A percentile compares a stretch with the other conserved stretches of the same genome.
phyloP scores from a whole-genome alignment of 2,113 vertebrate species.

The Symphodus melops region DNA sequence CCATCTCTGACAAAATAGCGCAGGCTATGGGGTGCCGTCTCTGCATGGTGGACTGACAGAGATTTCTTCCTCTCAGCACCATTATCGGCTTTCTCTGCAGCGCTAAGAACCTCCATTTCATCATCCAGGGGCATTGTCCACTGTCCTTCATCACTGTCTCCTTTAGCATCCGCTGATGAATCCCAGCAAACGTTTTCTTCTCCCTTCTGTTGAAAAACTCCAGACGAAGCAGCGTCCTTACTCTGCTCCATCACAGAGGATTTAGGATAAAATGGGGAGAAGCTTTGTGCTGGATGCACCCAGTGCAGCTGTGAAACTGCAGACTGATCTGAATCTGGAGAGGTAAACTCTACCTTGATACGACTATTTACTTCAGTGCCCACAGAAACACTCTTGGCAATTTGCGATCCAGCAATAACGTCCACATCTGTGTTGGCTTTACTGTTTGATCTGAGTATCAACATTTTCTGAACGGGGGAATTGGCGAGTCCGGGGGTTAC shows the following conservation, averaged over 20 bases:
- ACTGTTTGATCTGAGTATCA: slow-evolving; percentile 26
- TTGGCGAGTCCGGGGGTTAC: neutral
- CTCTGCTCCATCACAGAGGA: slow-evolving; percentile 33
- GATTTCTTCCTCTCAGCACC: slow-evolving; percentile 29
- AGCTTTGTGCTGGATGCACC: slow-evolving; percentile 56
- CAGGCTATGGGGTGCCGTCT: slow-evolving; percentile 24
- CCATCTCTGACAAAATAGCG: slow-evolving; percentile 73
- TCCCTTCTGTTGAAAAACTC: slow-evolving; percentile 23
- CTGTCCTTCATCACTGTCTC: slow-evolving; percentile 55
- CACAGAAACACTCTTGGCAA: slow-evolving; percentile 58
- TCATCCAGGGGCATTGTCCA: slow-evolving; percentile 83
- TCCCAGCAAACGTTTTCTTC: slow-evolving; percentile 46
- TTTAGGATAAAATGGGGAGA: slow-evolving; percentile 59
- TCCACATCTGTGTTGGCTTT: neutral
- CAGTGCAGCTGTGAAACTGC: slow-evolving; percentile 44
- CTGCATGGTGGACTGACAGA: slow-evolving; percentile 21
- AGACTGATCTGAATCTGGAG: slow-evolving; percentile 33
- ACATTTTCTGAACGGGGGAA: slow-evolving; percentile 29
- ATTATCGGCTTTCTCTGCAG: slow-evolving; percentile 41
- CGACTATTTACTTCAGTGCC: slow-evolving; percentile 60
- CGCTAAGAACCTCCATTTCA: slow-evolving; percentile 68
- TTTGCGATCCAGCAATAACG: neutral
- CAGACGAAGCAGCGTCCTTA: slow-evolving; percentile 24
- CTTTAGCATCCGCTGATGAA: slow-evolving; percentile 12
- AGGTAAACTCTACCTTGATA: slow-evolving; percentile 70